phyloP scores from a whole-genome alignment of 2,888 invertebrate genomes.

The Ethmia dodecea region DNA sequence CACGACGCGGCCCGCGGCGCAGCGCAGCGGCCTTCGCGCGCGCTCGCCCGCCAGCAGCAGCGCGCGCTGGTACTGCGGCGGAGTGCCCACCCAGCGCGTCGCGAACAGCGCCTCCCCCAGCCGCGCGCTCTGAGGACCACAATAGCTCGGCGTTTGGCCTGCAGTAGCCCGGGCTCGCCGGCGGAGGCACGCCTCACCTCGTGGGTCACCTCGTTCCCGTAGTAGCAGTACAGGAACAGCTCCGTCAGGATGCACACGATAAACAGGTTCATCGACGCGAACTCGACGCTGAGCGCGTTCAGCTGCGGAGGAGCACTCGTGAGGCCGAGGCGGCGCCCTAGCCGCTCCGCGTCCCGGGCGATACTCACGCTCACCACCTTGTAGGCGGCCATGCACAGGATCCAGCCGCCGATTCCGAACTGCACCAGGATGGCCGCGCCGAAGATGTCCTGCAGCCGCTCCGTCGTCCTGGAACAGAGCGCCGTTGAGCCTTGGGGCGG shows the following conservation, averaged over 20 bases:
- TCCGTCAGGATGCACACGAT: constrained; percentile 73
- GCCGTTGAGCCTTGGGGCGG: too few relatives aligned
- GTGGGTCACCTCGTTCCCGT: constrained; percentile 73
- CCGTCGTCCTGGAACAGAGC: constrained; percentile 42
- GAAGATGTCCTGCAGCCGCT: constrained; percentile 48
- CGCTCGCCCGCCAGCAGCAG: constrained; percentile 64
- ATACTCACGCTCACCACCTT: constrained; percentile 54
- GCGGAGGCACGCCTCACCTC: constrained; percentile 48
- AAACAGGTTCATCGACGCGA: constrained; percentile 72
- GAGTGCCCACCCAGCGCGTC: constrained; percentile 43
- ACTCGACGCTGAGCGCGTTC: constrained; percentile 45
- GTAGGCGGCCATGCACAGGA: constrained; percentile 67
- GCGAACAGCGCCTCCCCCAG: constrained; percentile 56
- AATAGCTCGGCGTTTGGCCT: background rate
- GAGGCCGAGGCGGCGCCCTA: background rate
- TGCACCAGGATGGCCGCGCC: constrained; percentile 54
- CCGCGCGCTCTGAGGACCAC: constrained; percentile 47
- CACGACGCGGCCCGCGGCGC: constrained; percentile 64
- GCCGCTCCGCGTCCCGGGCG: background rate
- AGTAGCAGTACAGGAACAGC: constrained; percentile 76
- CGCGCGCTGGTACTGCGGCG: constrained; percentile 26
- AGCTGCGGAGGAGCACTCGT: constrained; percentile 3
- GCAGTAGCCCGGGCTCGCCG: too few relatives aligned
- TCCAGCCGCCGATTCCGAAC: constrained; percentile 64
- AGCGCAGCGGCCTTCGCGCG: constrained; percentile 60